Percentiles rank a stretch among this genome's conserved stretches.
Conservation (phyloP, 35 echinoderm and acorn worm genomes). For the Holothuria glaberrima region DNA sequence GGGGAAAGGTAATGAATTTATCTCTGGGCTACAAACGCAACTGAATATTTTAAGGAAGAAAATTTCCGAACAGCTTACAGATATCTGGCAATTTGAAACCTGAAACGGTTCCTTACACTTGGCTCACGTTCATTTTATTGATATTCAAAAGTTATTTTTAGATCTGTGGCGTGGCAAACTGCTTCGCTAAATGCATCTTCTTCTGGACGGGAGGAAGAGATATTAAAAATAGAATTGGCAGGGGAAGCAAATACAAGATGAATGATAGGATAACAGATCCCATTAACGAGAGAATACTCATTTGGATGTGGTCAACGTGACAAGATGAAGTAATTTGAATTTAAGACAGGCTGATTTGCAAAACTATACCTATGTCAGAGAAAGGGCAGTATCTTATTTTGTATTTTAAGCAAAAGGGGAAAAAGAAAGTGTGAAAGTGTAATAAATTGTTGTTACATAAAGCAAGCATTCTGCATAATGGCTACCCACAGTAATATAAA, state of each 20-base stretch:
- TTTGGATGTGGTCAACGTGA: too few relatives aligned
- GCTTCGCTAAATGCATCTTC: not conserved
- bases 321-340: too few relatives aligned
- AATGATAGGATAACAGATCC: too few relatives aligned
- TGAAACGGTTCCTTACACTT: constrained; percentile 34
- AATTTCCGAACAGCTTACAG: constrained; percentile 2
- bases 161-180: not conserved
- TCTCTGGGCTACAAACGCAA: constrained; percentile 16
- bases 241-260: not conserved
- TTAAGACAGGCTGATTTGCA: too few relatives aligned
- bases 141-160: constrained; percentile 36
- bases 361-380: too few relatives aligned
- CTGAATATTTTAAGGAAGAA: constrained; percentile 23
- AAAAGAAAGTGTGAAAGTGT: too few relatives aligned
- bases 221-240: not conserved
- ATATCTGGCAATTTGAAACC: constrained; percentile 46
- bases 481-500: too few relatives aligned
- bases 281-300: too few relatives aligned
- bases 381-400: too few relatives aligned
- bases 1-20: constrained; percentile 44
- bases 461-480: too few relatives aligned
- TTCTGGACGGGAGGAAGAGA: not conserved
- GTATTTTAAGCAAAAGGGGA: too few relatives aligned
- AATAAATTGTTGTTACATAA: too few relatives aligned
- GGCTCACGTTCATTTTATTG: constrained; percentile 49